Conservation (phyloP, 2,888 invertebrate species). For the Philopedon plagiatum region DNA sequence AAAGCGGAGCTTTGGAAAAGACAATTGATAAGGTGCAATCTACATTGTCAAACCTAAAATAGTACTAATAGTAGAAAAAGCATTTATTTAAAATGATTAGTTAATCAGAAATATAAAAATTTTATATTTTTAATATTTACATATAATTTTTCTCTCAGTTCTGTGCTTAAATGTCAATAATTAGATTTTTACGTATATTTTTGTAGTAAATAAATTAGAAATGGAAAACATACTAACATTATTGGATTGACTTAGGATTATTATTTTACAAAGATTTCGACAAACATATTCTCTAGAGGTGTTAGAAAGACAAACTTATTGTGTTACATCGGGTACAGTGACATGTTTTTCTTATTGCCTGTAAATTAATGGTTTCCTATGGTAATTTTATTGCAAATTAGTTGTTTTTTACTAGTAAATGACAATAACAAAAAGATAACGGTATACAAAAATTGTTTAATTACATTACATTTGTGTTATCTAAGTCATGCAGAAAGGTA, state of each 20-base stretch:
- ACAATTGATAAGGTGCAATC: conserved; percentile 16
- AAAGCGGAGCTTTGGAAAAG: too few species aligned
- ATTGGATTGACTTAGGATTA: conserved; percentile 1
- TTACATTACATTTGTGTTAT: too few species aligned
- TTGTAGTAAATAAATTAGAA: background rate
- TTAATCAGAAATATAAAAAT: conserved; percentile 41
- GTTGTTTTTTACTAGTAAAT: too few species aligned
- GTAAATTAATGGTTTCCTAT: background rate
- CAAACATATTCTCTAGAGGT: background rate
- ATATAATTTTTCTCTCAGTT: conserved; percentile 38
- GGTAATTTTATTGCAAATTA: too few species aligned
- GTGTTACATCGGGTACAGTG: background rate
- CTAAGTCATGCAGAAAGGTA: too few species aligned
- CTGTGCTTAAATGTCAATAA: conserved; percentile 39
- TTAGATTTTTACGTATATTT: conserved; percentile 41
- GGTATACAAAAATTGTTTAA: too few species aligned
- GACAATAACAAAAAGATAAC: too few species aligned
- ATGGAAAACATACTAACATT: background rate
- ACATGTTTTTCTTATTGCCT: background rate
- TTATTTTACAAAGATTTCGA: conserved; percentile 12
- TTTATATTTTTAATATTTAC: conserved; percentile 35
- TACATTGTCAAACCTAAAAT: conserved; percentile 1
- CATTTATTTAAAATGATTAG: conserved; percentile 28
- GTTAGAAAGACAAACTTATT: conserved; percentile 6
- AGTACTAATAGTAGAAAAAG: conserved; percentile 32